Conservation (phyloP, 2,797 vertebrate genomes). For the Typhlichthys eigenmanni region DNA sequence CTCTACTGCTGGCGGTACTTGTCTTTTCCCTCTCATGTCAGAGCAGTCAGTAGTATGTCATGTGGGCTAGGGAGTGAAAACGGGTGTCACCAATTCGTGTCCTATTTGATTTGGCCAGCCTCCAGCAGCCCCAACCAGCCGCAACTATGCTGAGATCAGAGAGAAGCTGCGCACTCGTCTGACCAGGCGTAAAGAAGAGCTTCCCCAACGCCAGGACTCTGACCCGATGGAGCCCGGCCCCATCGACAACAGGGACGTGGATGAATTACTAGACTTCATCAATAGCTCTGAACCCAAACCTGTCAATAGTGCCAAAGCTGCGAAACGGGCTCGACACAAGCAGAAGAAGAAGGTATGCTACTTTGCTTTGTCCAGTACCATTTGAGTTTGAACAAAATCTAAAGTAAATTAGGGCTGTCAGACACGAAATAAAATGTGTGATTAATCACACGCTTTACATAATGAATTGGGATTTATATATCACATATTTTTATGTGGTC, state of each 20-base stretch:
- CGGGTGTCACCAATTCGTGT: background rate
- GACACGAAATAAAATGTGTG: too few relatives aligned
- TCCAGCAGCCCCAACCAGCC: conserved; percentile 95
- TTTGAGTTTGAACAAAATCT: background rate
- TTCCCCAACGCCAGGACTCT: conserved; percentile 88
- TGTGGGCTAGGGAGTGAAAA: background rate
- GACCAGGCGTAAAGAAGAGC: conserved; percentile 95
- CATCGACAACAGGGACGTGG: conserved; percentile 92
- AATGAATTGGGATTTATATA: too few relatives aligned
- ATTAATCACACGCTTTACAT: too few relatives aligned
- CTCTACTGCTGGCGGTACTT: too few relatives aligned
- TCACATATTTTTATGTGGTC: too few relatives aligned
- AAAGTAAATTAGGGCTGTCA: too few relatives aligned
- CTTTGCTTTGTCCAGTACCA: background rate
- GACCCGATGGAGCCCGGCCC: conserved; percentile 79
- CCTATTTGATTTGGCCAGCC: conserved; percentile 75
- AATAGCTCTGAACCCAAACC: conserved; percentile 96
- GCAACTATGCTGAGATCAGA: conserved; percentile 97
- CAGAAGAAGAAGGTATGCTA: conserved; percentile 92
- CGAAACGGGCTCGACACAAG: conserved; percentile 96
- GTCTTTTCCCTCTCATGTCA: background rate
- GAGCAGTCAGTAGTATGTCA: background rate
- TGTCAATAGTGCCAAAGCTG: conserved; percentile 95
- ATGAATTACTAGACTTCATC: conserved; percentile 96
- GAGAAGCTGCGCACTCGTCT: conserved; percentile 95